Evolutionary conservation across 1,140 invertebrate species (phyloP).

Genomic region (Drosophila saltans): DNA sequence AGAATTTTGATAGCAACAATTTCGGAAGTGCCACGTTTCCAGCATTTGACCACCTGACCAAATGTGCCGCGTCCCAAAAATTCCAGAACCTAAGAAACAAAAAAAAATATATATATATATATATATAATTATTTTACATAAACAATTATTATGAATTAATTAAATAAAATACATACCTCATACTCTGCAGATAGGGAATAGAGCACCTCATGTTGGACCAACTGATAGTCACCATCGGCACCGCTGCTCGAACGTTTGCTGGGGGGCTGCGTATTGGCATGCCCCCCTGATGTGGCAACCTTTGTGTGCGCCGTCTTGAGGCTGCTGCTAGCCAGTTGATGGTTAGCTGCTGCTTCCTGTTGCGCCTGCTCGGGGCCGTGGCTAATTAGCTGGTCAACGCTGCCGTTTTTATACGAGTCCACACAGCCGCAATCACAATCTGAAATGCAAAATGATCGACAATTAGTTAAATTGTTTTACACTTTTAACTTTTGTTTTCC

Average conservation of each 20-base stretch:
- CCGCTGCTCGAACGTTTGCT: slow-evolving; percentile 87
- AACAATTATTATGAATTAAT: neutral
- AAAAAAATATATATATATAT: neutral
- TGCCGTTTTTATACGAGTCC: slow-evolving; percentile 66
- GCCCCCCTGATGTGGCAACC: slow-evolving; percentile 83
- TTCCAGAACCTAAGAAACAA: slow-evolving; percentile 91
- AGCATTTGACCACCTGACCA: slow-evolving; percentile 99
- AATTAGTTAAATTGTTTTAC: too few species aligned
- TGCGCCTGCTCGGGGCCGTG: slow-evolving; percentile 51
- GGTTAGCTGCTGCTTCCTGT: slow-evolving; percentile 31
- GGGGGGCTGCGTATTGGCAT: slow-evolving; percentile 83
- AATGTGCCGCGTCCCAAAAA: slow-evolving; percentile 99
- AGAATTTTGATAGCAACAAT: slow-evolving; percentile 99
- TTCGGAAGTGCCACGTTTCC: slow-evolving; percentile 99
- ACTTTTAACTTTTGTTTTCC: too few species aligned
- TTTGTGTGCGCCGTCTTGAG: slow-evolving; percentile 83
- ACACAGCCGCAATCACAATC: slow-evolving; percentile 83
- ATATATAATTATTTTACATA: neutral
- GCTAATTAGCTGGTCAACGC: slow-evolving; percentile 35
- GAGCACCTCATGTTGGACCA: slow-evolving; percentile 99
- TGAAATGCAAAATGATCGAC: slow-evolving; percentile 25
- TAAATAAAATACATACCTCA: slow-evolving; percentile 84
- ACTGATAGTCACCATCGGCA: slow-evolving; percentile 98
- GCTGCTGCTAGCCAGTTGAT: slow-evolving; percentile 52
- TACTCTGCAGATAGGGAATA: slow-evolving; percentile 97